Evolutionary conservation across 1,140 invertebrate genomes (phyloP), one percentile per base, ranked within the genome.

Genomic region (Meloidogyne floridensis): DNA sequence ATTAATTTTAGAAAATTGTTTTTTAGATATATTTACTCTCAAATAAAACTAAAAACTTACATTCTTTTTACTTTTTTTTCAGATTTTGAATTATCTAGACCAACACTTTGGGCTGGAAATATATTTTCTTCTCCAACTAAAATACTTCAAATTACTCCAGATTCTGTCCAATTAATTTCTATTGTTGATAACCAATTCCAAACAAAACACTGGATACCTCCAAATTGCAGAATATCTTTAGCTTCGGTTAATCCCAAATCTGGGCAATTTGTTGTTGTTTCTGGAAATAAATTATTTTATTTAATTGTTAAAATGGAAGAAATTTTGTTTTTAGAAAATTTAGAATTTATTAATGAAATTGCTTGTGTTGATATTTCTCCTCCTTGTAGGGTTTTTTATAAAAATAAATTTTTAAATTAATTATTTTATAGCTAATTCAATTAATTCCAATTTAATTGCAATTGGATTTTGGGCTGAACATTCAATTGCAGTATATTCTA

Each of bases 391-490:
- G 87, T 76, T 42, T 84, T 76, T 76, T n/a, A 4, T 3, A 3
- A 2, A 54, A 53, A 18, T 54, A 42, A 56, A 20, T 11, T 20
- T 56, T 75, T 20, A 13, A 13, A 51, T 69, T 72, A 42, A 53
- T 90, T 32, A 10, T 54, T 85, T 85, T 53, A 81, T 89, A 77
- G 92, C 93, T 20, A 92, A 92, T 43, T 88, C 90, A 2, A 92
- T 88, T 0, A 93, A 93, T 77, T 93, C 94, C 0, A 93, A 93
- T 59, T 91, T 97, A 13, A 94, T 95, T 59, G 95, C 95, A 20
- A 95, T 98, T 59, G 97, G 97, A 0, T 92, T 98, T 20, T 99
- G 97, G 97, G 97, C 95, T 10, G 96, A 98, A 87, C 97, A 98
- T 84, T 97, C 96, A 0, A 95, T 95, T 42, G 91, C 95, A 18